Evolutionary conservation across 2,113 vertebrate species (phyloP).

Genomic region (zebrafish (Danio rerio)): DNA sequence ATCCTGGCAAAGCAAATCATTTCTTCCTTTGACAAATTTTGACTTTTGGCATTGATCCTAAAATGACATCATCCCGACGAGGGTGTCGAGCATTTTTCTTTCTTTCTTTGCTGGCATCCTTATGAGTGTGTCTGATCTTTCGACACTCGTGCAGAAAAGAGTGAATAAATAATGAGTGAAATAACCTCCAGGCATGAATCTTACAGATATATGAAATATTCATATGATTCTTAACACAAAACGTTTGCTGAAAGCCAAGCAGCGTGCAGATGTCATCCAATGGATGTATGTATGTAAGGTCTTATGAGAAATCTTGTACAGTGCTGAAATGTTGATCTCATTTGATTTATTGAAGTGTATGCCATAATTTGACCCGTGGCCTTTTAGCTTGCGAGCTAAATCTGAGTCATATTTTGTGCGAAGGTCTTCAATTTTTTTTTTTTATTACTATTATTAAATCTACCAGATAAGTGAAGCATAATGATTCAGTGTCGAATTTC

Average conservation of each 20-base stretch:
- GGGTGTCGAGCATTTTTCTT: conserved; percentile 63
- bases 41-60: conserved; percentile 63
- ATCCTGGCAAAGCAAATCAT: conserved; percentile 20
- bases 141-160: conserved; percentile 52
- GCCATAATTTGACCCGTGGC: conserved; percentile 47
- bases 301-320: conserved; percentile 19
- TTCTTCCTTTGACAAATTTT: conserved; percentile 41
- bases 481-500: background rate
- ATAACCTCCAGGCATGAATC: conserved; percentile 64
- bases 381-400: conserved; percentile 34
- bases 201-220: conserved; percentile 65
- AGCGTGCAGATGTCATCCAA: conserved; percentile 54
- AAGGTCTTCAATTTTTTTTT: conserved; percentile 11
- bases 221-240: conserved; percentile 54
- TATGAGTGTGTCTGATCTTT: conserved; percentile 63
- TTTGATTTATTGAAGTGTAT: conserved; percentile 56
- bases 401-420: background rate
- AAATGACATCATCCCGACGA: conserved; percentile 67
- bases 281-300: conserved; percentile 38
- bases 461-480: background rate
- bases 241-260: conserved; percentile 45
- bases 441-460: background rate
- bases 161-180: conserved; percentile 65
- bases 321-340: conserved; percentile 42
- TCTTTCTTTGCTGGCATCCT: conserved; percentile 59